Evolutionary conservation across 2,888 invertebrate species (phyloP), one percentile per base, ranked within the genome.

Genomic region (Pollenia labialis): DNA sequence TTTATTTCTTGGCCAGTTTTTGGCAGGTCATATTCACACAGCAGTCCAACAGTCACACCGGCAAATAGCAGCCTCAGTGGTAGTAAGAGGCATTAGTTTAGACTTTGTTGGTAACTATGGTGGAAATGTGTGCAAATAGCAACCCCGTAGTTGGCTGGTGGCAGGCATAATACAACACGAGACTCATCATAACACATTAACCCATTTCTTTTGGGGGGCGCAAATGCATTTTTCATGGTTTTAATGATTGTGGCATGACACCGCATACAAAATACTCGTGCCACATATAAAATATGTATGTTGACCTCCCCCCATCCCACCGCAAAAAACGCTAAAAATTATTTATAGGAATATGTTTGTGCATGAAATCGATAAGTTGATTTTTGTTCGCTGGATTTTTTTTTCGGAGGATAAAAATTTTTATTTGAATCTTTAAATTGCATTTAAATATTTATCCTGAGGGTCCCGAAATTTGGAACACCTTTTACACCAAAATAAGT

Each of bases 141-240:
- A 40, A 50, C 18, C 16, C 44, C 18, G 52, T 44, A 16, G 14
- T 42, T 68, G 66, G 46, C 40, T 69, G 40, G 68, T 54, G 50
- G 42, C 66, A 42, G 32, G 32, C 14, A 68, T 3, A 32, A 16
- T 10, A 66, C 46, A 40, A 18, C 23, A 69, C 23, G 46, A 6
- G 18, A 79, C 50, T 40, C 72, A 76, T 71, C 81, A 86, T 60
- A 86, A 76, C 80, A 64, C 60, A 86, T 87, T 87, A 87, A 87
- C 87, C 87, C 76, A 84, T 72, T 84, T 84, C 72, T 62, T 76
- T 72, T 23, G 23, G 58, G 76, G 76, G 62, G 32, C 18, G 16
- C 54, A 81, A 81, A 81, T 83, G 58, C 71, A 71, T 62, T 86
- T 79, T 76, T 66, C 71, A 80, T 77, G 79, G 72, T 23, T 87